Evolutionary conservation across 2,888 invertebrate species (phyloP), one percentile per base, ranked within the genome.

Genomic region (Iselma pallidipennis): DNA sequence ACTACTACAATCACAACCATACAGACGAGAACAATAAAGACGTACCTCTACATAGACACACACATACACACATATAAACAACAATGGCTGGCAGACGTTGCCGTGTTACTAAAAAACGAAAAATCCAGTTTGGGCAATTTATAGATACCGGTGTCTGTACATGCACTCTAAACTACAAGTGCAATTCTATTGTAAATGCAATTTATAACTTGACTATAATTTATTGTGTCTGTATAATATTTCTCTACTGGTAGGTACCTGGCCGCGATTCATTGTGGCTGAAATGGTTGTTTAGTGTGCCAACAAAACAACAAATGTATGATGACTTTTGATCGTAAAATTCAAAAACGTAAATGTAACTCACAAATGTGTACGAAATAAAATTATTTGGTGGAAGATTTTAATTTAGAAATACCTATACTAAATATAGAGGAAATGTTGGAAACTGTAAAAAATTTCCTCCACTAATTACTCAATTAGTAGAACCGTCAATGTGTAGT

Each of bases 131-230:
- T 57, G 57, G 55, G 63, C 68, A 70, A 72, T 71, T 70, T 71
- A 72, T 71, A 67, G 70, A 69, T 61, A 63, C n/a, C 65, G 66
- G 67, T 60, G 66, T 63, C 62, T 63, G 62, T 69, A 64, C 69
- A 69, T 66, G 66, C 68, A 69, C 68, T 67, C 65, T 63, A 68
- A 68, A 69, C 70, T 71, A 70, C 67, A 70, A 71, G 67, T 69
- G 67, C 66, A 69, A 70, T 71, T 67, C 68, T 71, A 70, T 68
- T 70, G 71, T 66, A 61, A 57, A 61, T 56, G 58, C 60, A 64
- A 72, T 72, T 71, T 72, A 72, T 69, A 52, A 57, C 57, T 53
- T 26, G 49, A 51, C 55, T 49, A 63, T 62, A 62, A 67, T 67
- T 67, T 67, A 67, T 67, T 29, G 48, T 52, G 57, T 54, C 59